Conservation (phyloP, 2,888 invertebrate genomes). For the Limnephilus auricula region DNA sequence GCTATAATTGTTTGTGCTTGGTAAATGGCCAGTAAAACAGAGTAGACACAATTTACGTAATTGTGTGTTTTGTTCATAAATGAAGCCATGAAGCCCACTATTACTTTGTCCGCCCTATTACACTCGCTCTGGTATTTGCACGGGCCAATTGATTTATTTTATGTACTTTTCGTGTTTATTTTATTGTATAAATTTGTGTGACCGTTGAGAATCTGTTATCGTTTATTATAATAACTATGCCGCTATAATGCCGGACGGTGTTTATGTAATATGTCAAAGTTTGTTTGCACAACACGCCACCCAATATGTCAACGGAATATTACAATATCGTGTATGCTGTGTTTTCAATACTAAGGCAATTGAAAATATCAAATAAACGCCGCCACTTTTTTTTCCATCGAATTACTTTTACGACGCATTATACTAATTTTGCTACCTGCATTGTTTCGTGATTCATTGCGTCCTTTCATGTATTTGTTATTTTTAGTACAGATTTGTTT, state of each 20-base stretch:
- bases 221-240: constrained; percentile 5
- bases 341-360: neutral
- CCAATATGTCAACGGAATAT: constrained; percentile 26
- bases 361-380: constrained; percentile 36
- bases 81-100: neutral
- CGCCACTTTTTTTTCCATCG: constrained; percentile 1
- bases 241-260: neutral
- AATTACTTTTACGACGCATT: neutral
- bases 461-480: neutral
- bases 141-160: neutral
- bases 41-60: neutral
- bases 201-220: constrained; percentile 6
- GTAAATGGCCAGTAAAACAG: neutral
- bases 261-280: constrained; percentile 24
- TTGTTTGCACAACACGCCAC: constrained; percentile 14
- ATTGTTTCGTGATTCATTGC: constrained; percentile 18
- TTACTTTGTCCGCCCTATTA: neutral
- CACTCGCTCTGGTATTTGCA: neutral
- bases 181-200: constrained; percentile 22
- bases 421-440: constrained; percentile 22
- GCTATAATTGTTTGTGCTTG: neutral
- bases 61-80: neutral
- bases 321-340: neutral
- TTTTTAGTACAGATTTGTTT: neutral
- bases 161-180: neutral